Evolutionary conservation across 2,888 invertebrate species (phyloP), one percentile per base, ranked within the genome.

Genomic region (Eupeodes latifasciatus): DNA sequence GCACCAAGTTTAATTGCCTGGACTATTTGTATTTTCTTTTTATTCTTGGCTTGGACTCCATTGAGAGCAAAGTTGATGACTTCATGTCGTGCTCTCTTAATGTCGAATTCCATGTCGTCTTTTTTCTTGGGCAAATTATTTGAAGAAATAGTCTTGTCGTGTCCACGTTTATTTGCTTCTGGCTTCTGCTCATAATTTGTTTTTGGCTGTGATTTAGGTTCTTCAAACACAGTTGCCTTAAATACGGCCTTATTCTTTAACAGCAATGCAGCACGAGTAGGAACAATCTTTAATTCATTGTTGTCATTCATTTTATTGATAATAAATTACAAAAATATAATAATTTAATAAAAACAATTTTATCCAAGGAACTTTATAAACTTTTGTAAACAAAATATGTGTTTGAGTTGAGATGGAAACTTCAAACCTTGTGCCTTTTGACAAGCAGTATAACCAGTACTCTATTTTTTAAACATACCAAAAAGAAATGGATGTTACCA

Each of bases 1-100:
- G 98, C 98, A 69, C 98, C 98, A 91, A 98, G 95, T 92, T 96
- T 96, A 49, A 98, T 95, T 0, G 97, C 96, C 16, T 97, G 93
- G 5, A 96, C 96, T 61, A 96, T 95, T 94, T 97, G 96, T n/a
- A 97, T 97, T 92, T 96, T 95, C 90, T 96, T 95, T 91, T 97
- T 96, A 91, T 96, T 96, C 11, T 94, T 94, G 4, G 95, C 94
- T 80, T 96, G 95, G 78, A 97, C 96, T 75, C 97, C 97, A 79
- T 92, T 92, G 94, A 97, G 96, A 49, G 97, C 98, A 93, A 98
- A 97, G 91, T 96, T 97, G 9, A 97, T 95, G 5, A 98, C 95
- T 92, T 98, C 98, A 93, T 96, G 96, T 74, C 97, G 95, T 1
- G 96, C 96, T 91, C 94, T 95, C 90, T 97, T 97, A 91, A 98